Evolutionary conservation across 2,888 invertebrate species (phyloP).

Genomic region (Harpagoxenus sublaevis): DNA sequence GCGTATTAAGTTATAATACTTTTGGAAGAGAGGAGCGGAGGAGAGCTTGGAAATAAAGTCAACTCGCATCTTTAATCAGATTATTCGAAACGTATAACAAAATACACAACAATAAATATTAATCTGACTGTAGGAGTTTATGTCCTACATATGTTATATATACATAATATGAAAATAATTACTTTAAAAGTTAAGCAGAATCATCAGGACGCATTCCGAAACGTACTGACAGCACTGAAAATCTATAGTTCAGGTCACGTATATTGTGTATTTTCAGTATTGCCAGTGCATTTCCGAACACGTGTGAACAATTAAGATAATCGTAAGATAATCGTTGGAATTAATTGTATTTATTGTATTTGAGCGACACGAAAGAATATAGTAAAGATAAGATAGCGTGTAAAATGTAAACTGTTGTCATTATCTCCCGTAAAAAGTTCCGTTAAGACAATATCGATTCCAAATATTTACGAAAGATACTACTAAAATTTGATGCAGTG

Average conservation of each 20-base stretch:
- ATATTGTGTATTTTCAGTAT: too few relatives aligned
- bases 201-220: too few relatives aligned
- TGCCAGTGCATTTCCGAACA: too few relatives aligned
- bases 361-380: neutral
- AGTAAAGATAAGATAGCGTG: neutral
- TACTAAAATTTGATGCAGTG: neutral
- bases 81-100: constrained; percentile 1
- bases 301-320: neutral
- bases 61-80: neutral
- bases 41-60: constrained; percentile 5
- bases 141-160: neutral
- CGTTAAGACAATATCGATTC: neutral
- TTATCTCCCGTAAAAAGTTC: neutral
- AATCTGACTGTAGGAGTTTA: neutral
- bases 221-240: too few relatives aligned
- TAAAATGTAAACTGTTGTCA: neutral
- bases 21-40: neutral
- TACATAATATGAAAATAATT: too few relatives aligned
- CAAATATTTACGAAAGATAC: neutral
- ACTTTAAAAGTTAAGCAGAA: neutral
- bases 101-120: neutral
- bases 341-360: neutral
- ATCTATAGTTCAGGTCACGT: too few relatives aligned
- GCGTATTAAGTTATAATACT: constrained; percentile 14
- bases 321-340: neutral